Percentiles rank a stretch among this genome's conserved stretches.
phyloP scores from a whole-genome alignment of 30 jellyfish, hydroid and myxozoan species.

The Hydractinia symbiolongicarpus region DNA sequence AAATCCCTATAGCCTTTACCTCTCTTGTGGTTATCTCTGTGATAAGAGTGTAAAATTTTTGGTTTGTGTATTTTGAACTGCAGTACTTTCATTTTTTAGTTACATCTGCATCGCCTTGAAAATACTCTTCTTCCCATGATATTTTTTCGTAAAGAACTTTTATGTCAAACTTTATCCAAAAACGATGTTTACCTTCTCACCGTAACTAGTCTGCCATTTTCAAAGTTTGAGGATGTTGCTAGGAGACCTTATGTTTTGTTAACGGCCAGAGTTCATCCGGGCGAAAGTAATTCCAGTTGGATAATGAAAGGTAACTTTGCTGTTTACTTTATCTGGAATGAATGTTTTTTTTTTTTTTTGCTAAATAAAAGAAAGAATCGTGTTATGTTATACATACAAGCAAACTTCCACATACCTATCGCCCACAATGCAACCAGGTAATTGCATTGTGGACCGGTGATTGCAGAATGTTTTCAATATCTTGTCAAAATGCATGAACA shows the following conservation, averaged over 20 bases:
- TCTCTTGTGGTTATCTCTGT: neutral
- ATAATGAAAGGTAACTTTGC: conserved; percentile 70
- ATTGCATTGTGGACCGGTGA: too few relatives aligned
- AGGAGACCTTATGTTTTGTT: conserved; percentile 70
- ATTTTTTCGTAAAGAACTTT: conserved; percentile 50
- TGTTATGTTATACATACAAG: too few relatives aligned
- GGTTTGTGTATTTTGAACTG: neutral
- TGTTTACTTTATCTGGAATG: neutral
- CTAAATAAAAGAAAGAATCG: neutral
- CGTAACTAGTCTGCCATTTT: conserved; percentile 39
- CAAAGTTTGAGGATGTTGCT: conserved; percentile 21
- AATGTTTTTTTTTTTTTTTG: neutral
- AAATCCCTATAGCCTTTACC: too few relatives aligned
- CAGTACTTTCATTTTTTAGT: neutral
- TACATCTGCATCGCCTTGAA: conserved; percentile 32
- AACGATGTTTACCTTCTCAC: conserved; percentile 74
- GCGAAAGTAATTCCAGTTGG: conserved; percentile 95
- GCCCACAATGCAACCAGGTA: too few relatives aligned
- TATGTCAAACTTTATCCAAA: conserved; percentile 64
- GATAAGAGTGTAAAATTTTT: neutral
- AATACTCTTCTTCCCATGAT: conserved; percentile 44
- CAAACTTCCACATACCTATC: too few relatives aligned
- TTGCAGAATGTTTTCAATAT: too few relatives aligned
- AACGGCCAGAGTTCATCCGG: conserved; percentile 97
- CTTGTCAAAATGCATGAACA: too few relatives aligned